Base-by-base conservation (phyloP, 2,888 invertebrate species). In the Cephus pulcher region DNA sequence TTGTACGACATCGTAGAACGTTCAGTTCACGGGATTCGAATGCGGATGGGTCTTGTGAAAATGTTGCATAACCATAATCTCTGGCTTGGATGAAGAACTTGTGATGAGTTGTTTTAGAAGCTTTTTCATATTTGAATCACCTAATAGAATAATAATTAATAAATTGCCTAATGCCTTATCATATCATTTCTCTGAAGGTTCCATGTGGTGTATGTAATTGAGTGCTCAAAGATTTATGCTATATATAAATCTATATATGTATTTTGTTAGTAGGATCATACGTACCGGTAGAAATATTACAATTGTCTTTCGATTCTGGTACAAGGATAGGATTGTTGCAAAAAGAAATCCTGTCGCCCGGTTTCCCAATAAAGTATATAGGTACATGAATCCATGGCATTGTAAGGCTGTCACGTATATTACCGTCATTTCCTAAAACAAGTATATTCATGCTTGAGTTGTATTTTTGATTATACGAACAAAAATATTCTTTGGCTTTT, bases 31-130 rank as follows among this genome's bases (percentile, higher is more conserved):
- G 32, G 12, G 12, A 34, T 71, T 12, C 71, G 32, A 33, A 71
- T 34, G 71, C 71, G 34, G 71, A 71, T 33, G 71, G 12, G 32
- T 6, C 71, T 71, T 71, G 71, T 34, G 71, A 71, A 71, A 71
- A 34, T 71, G 23, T 71, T 71, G 71, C 71, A 34, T 34, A 71
- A 71, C 71, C 56, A 56, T 56, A 56, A 56, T 23, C 23, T 15
- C 9, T 56, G 23, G 15, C 56, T 56, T 56, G 56, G 9, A 56
- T 56, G 15, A 56, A 23, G 23, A 23, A 56, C 23, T 23, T 56
- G 6, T 56, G 23, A 9, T 56, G 56, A 56, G 23, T 56, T 40
- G 6, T 40, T 56, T 56, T 23, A 23, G 23, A 23, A 56, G 56
- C 56, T 23, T 56, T 56, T 56, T 15, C 6, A 9, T 56, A 56